Base-by-base conservation (phyloP, 2,888 invertebrate species). In the Tetanocera ferruginea region DNA sequence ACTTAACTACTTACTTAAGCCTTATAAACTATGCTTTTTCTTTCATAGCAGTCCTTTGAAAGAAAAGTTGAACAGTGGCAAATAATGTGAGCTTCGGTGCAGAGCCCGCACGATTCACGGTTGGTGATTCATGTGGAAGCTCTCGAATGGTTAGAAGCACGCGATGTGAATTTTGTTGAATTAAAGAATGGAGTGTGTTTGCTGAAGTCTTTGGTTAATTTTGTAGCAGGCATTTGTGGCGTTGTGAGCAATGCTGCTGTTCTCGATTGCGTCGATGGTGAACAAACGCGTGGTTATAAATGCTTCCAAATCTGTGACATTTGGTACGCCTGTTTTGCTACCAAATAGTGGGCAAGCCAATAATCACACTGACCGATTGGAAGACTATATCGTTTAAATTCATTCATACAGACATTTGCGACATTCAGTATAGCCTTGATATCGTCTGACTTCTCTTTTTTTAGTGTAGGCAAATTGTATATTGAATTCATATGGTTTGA, bases 401-500 rank as follows among this genome's bases (percentile, higher is more conserved):
- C 69, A 34, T 70, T 69, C 60, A 76, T 60, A 49, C 57, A 76
- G 3, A 76, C 69, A 43, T 69, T 69, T 17, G 67, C 70, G 28
- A 69, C 60, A 43, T 51, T 75, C 4, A 75, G 25, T 14, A 75
- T 55, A 4, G 5, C 37, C 23, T 75, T 76, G 3, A 76, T 37
- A 28, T 69, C 70, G 17, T 76, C 60, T 2, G 71, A 49, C n/a
- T 17, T 25, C 5, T 76, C 76, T 5, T 70, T 76, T 5, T 11
- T 11, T 14, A 31, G 51, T 5, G 25, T 6, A 19, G 76, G 71
- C 19, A 76, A 76, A 17, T 34, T 64, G 17, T 76, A 71, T 14
- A 76, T 25, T 14, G 76, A 9, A 64, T 71, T 76, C 71, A 76
- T 76, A 23, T 76, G 71, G 64, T 71, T 62, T 23, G 28, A 17